Conservation (phyloP, 2,113 vertebrate species). For the Peromyscus maniculatus region DNA sequence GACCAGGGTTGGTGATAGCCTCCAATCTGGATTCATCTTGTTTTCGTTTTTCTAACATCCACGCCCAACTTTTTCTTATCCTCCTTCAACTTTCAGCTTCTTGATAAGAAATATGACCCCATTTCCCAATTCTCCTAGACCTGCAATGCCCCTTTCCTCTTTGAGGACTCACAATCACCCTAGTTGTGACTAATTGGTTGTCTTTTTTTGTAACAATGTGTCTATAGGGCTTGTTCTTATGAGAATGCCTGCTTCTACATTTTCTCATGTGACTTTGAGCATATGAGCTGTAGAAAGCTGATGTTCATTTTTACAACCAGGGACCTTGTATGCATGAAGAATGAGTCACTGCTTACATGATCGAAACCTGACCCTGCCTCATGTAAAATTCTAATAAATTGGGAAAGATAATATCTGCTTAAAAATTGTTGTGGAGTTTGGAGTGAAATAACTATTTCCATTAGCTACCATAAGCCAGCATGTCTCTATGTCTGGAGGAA, state of each 20-base stretch:
- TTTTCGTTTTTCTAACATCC: not conserved
- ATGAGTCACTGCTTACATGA: not conserved
- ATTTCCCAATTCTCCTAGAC: not conserved
- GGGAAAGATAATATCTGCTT: not conserved
- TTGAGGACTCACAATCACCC: not conserved
- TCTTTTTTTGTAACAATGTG: not conserved
- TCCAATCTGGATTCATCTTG: not conserved
- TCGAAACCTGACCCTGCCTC: not conserved
- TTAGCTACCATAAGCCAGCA: not conserved
- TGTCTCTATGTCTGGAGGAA: not conserved
- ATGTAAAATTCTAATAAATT: not conserved
- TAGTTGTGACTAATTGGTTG: not conserved
- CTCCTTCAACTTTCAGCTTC: not conserved
- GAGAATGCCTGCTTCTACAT: not conserved
- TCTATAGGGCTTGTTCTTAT: not conserved
- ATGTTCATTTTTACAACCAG: not conserved
- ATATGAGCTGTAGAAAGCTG: not conserved
- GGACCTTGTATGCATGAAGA: not conserved
- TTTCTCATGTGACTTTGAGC: constrained; percentile 36
- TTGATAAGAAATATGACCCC: not conserved
- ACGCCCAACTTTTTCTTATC: not conserved
- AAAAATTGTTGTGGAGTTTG: not conserved
- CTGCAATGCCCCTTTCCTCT: not conserved
- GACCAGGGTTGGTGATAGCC: not conserved
- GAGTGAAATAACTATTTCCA: not conserved